Base-by-base conservation (phyloP, 2,888 invertebrate genomes). In the Himalopsyche kuldschensis region DNA sequence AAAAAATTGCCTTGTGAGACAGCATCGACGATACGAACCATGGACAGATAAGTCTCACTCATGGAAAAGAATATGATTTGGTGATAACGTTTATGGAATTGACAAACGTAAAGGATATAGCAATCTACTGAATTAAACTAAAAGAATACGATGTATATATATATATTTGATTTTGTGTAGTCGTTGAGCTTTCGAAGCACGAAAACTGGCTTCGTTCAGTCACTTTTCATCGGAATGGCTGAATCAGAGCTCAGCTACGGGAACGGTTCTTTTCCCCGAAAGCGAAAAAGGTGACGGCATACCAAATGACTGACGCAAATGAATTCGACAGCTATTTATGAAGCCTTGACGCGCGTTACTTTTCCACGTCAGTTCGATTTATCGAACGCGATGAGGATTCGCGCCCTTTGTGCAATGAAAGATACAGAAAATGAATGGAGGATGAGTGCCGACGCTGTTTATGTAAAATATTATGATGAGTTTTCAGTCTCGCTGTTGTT, bases 291-390 rank as follows among this genome's bases (percentile, higher is more conserved):
- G 78, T 77, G 82, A 55, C 82, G 69, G 77, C 63, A 32, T 78
- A 82, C 78, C 75, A 82, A 80, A 82, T 79, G 76, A 48, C 79
- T 75, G 82, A 79, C 82, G 41, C 76, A 82, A 82, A 82, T 79
- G 79, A 82, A 82, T 82, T 82, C 79, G 82, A 82, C 82, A 82
- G 82, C 79, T 82, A 82, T 82, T 82, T 82, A 82, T 82, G 46
- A 79, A 75, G 77, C 11, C 75, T 41, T 82, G 78, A 69, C 80
- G 63, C 46, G 77, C 77, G 77, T 41, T 27, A 69, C 69, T 69
- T 69, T 69, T 69, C 27, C 11, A 31, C 41, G 80, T 41, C 80
- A 27, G 75, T 80, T 80, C 48, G 46, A 80, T 80, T 55, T 80
- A 69, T 63, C 79, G 79, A 79, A 48, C 47, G 48, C 79, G 47